phyloP scores from a whole-genome alignment of 1,140 invertebrate genomes.

The Heliconius hewitsoni region DNA sequence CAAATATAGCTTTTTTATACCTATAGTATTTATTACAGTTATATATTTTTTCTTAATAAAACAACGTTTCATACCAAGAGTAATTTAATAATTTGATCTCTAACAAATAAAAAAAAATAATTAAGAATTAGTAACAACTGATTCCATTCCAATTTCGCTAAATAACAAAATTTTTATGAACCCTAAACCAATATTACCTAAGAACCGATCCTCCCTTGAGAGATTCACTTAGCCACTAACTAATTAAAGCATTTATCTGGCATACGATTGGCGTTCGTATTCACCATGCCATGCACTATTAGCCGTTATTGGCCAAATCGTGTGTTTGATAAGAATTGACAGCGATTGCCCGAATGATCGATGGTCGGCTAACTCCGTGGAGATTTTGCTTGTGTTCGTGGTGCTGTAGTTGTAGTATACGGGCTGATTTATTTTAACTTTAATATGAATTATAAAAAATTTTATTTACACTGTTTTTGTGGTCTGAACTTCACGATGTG shows the following conservation, averaged over 20 bases:
- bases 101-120: too few species aligned
- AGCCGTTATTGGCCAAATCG: slow-evolving; percentile 29
- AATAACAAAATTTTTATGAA: not conserved
- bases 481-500: too few species aligned
- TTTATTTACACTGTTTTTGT: too few species aligned
- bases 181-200: not conserved
- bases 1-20: too few species aligned
- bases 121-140: too few species aligned
- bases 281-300: slow-evolving; percentile 24
- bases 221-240: slow-evolving; percentile 28
- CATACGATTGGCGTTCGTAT: slow-evolving; percentile 28
- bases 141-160: too few species aligned
- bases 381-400: slow-evolving; percentile 9
- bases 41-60: too few species aligned
- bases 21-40: too few species aligned
- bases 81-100: too few species aligned
- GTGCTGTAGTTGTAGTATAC: not conserved
- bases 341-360: slow-evolving; percentile 31
- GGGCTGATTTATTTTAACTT: not conserved
- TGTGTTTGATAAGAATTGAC: slow-evolving; percentile 34
- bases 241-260: slow-evolving; percentile 35
- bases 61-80: too few species aligned
- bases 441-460: too few species aligned
- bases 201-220: slow-evolving; percentile 9
- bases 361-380: slow-evolving; percentile 20